Base-by-base conservation (phyloP, 1,140 invertebrate genomes). In the Orchestia grillus region DNA sequence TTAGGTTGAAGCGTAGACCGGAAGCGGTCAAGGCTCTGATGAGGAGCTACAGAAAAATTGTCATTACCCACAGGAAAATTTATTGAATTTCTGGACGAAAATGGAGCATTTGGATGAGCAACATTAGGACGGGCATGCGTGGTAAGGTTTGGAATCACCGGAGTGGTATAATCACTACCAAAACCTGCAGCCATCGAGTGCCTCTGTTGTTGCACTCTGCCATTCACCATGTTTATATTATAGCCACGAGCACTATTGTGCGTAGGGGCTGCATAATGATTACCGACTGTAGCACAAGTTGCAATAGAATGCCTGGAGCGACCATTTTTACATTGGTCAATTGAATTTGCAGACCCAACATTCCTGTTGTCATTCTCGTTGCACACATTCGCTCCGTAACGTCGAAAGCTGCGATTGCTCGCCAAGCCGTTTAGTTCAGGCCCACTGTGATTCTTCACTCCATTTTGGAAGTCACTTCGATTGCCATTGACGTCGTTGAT, bases 291-390 rank as follows among this genome's bases (percentile, higher is more conserved):
- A 90, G 41, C 41, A 41, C 87, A 41, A 15, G 88, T 44, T 16
- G 88, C n/a, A 90, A 90, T 90, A 11, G 88, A 90, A 90, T 90
- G 88, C 88, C 43, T 44, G 11, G n/a, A 41, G 43, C 88, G 88
- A 90, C 88, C 88, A 44, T 90, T 43, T 42, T 90, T 90, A 11
- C 3, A 1, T 42, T 44, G 88, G 28, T 90, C 11, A 41, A 16
- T 90, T 8, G 88, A 41, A 8, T 90, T 44, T 36, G n/a, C 47
- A 53, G 19, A 53, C 47, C 19, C 6, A 6, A 53, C 47, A 53
- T 53, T 53, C 6, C 47, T 43, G 88, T 90, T 90, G 15, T 8
- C 41, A 36, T 44, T 4, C 3, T 90, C 23, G 11, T 90, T 36
- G n/a, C 88, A 8, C 36, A 28, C 88, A 90, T 16, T 90, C 88